Evolutionary conservation across 2,888 invertebrate species (phyloP).

Genomic region (Diogma glabrata): DNA sequence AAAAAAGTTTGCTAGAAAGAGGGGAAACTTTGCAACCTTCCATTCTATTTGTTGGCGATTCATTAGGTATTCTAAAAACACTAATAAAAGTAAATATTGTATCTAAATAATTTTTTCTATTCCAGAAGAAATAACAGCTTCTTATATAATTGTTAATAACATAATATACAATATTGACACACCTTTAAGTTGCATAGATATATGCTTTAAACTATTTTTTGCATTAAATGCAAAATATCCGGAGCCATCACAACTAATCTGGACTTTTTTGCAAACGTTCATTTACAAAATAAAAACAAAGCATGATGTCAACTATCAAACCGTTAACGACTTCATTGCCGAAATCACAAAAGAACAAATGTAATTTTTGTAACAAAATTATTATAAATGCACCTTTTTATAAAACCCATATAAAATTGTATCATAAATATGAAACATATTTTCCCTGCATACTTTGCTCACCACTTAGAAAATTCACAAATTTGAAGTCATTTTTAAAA

Average conservation of each 20-base stretch:
- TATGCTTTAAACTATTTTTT: neutral
- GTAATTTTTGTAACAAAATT: neutral
- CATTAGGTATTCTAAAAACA: too few relatives aligned
- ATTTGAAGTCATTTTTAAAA: neutral
- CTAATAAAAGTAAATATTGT: too few relatives aligned
- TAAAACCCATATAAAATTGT: too few relatives aligned
- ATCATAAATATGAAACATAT: neutral
- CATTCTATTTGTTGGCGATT: neutral
- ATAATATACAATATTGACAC: neutral
- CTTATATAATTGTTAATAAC: neutral
- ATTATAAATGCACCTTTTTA: neutral
- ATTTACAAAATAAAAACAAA: neutral
- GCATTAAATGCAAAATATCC: constrained; percentile 1
- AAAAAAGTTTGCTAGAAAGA: neutral
- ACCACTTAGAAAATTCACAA: neutral
- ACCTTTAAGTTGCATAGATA: neutral
- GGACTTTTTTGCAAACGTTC: neutral
- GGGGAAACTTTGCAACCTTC: neutral
- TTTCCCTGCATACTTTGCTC: neutral
- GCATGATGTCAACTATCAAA: neutral
- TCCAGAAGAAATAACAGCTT: neutral
- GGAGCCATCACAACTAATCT: neutral
- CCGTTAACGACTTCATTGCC: neutral
- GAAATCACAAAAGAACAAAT: neutral
- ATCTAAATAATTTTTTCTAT: neutral